These are phyloP conservation scores for Hoplias malabaricus DNA, from an alignment of 2,113 vertebrate species.

Conservation along the genomic window DNA sequence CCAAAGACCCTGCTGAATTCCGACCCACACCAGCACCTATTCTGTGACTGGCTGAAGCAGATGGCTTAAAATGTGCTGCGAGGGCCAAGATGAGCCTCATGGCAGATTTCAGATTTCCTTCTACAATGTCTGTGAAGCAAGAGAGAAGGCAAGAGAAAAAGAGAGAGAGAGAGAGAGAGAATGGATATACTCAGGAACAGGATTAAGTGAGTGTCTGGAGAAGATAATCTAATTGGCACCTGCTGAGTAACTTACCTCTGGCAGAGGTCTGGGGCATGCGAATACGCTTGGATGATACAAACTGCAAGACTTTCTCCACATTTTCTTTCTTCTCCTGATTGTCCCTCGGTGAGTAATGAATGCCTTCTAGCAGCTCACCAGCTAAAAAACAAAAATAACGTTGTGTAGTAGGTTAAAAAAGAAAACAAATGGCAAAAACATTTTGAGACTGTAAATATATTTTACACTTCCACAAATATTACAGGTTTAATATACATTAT, in stretches of 20 bases:
- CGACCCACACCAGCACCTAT: slow-evolving; percentile 55
- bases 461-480: background rate
- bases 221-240: background rate
- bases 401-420: background rate
- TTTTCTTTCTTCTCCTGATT: slow-evolving; percentile 90
- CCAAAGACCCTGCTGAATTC: slow-evolving; percentile 29
- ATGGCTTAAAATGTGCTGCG: slow-evolving; percentile 95
- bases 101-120: slow-evolving; percentile 93
- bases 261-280: slow-evolving; percentile 95
- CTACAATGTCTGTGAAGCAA: slow-evolving; percentile 84
- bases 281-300: slow-evolving; percentile 90
- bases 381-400: slow-evolving; percentile 68
- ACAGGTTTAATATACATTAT: background rate
- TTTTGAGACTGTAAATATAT: background rate
- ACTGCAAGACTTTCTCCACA: slow-evolving; percentile 91
- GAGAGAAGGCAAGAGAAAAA: slow-evolving; percentile 2
- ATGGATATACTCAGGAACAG: background rate
- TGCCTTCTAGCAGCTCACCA: slow-evolving; percentile 83
- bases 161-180: background rate
- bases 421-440: background rate
- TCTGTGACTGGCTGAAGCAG: slow-evolving; percentile 71
- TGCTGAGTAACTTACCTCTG: slow-evolving; percentile 75
- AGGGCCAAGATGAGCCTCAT: slow-evolving; percentile 95
- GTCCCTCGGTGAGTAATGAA: slow-evolving; percentile 77
- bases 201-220: background rate